phyloP scores from a whole-genome alignment of 2,888 invertebrate genomes.

The Parascotia fuliginaria region DNA sequence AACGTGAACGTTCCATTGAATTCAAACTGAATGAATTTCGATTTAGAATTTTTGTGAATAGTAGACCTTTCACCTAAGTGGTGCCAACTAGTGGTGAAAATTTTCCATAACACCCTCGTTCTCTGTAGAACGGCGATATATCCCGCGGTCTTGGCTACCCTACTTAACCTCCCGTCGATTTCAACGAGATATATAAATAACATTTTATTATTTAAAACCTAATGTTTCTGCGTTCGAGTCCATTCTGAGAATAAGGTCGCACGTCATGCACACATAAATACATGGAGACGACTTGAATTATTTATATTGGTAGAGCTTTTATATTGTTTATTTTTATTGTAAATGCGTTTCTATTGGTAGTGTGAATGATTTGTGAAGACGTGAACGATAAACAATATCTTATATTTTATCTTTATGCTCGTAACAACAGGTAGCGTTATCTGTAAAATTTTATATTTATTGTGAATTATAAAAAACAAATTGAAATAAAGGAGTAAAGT shows the following conservation, averaged over 20 bases:
- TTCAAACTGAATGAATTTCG: no score
- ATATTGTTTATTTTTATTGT: constrained; percentile 30
- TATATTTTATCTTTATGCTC: no score
- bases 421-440: no score
- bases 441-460: no score
- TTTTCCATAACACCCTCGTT: no score
- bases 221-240: constrained; percentile 12
- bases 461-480: no score
- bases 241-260: constrained; percentile 15
- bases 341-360: constrained; percentile 23
- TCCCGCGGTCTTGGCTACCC: neutral
- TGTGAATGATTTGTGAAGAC: neutral
- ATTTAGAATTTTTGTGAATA: no score
- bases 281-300: constrained; percentile 29
- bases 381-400: neutral
- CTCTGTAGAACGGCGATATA: no score
- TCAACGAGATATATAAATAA: neutral
- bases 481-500: no score
- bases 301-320: constrained; percentile 33
- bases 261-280: constrained; percentile 22
- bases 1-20: no score
- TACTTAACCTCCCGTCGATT: neutral
- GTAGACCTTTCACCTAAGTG: no score
- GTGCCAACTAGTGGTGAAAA: no score
- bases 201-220: constrained; percentile 8